Conservation (phyloP, 2,113 vertebrate species). For the Ellobius talpinus region DNA sequence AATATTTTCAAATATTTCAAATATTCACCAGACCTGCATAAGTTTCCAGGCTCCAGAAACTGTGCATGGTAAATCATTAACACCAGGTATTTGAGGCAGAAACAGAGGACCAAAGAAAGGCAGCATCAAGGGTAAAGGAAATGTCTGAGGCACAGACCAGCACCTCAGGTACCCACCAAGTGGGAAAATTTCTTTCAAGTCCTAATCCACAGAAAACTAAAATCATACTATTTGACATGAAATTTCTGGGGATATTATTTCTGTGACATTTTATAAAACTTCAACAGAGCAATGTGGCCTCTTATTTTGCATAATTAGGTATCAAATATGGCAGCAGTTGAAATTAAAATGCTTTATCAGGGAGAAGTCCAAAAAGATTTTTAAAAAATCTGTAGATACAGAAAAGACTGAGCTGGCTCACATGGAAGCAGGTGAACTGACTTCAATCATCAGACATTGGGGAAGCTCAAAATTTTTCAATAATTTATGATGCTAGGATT, state of each 20-base stretch:
- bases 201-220: not conserved
- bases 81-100: not conserved
- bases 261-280: slow-evolving; percentile 44
- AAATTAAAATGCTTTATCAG: slow-evolving; percentile 1
- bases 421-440: not conserved
- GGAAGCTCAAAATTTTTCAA: not conserved
- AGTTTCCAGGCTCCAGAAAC: not conserved
- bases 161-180: too few species aligned
- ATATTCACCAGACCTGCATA: not conserved
- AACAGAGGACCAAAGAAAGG: not conserved
- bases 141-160: rapidly evolving
- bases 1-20: not conserved
- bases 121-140: not conserved
- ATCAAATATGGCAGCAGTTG: not conserved
- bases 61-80: not conserved
- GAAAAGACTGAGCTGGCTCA: not conserved
- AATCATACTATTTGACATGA: not conserved
- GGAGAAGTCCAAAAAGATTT: not conserved
- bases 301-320: slow-evolving; percentile 44
- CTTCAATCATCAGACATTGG: not conserved
- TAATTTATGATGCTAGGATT: not conserved
- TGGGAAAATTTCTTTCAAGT: not conserved
- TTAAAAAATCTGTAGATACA: not conserved
- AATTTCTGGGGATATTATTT: not conserved
- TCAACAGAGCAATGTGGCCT: not conserved